These are phyloP conservation scores for Meteorus cinctellus DNA, from an alignment of 2,888 invertebrate species.

Conservation along the genomic window DNA sequence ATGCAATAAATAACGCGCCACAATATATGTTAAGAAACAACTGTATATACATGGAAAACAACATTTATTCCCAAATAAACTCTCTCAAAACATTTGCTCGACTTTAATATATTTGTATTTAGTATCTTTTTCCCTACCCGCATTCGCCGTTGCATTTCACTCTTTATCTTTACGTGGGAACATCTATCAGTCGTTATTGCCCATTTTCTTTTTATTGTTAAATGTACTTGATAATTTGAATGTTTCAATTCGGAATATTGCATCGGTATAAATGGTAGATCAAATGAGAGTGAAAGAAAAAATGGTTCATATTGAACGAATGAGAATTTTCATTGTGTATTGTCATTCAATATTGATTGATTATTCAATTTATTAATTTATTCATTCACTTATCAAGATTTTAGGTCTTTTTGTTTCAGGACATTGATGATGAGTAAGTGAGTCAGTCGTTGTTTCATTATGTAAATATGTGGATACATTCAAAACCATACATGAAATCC, in stretches of 20 bases:
- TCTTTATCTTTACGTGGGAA: slow-evolving; percentile 14
- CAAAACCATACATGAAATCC: too few species aligned
- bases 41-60: slow-evolving; percentile 2
- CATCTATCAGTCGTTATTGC: slow-evolving; percentile 21
- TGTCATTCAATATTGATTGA: too few species aligned
- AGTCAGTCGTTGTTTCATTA: too few species aligned
- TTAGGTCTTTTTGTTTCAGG: too few species aligned
- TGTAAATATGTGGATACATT: too few species aligned
- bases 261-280: neutral
- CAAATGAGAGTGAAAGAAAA: too few species aligned
- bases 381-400: too few species aligned
- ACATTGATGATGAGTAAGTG: too few species aligned
- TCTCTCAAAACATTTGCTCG: slow-evolving; percentile 31
- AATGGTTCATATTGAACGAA: too few species aligned
- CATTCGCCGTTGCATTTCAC: neutral
- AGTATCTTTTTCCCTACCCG: neutral
- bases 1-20: slow-evolving; percentile 34
- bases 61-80: slow-evolving; percentile 36
- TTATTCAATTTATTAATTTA: too few species aligned
- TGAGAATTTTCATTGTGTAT: too few species aligned
- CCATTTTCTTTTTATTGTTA: slow-evolving; percentile 36
- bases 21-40: slow-evolving; percentile 22
- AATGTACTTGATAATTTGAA: slow-evolving; percentile 54
- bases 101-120: slow-evolving; percentile 27
- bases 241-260: slow-evolving; percentile 12